phyloP scores from a whole-genome alignment of 2,113 vertebrate genomes.

The Chaenogobius annularis region DNA sequence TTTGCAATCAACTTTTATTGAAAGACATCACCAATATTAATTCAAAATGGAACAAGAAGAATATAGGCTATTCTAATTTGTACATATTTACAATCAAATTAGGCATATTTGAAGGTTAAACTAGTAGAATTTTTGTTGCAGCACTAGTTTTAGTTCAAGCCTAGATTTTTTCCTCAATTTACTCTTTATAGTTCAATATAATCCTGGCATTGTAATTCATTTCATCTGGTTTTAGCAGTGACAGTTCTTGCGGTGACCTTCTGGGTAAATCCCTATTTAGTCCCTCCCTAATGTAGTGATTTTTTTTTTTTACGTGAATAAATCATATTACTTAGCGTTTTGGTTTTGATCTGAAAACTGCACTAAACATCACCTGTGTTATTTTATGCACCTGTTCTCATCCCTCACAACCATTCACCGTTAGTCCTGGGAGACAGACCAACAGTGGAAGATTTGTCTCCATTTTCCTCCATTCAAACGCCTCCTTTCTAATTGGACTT shows the following conservation, averaged over 20 bases:
- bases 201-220: background rate
- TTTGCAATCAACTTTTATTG: no score
- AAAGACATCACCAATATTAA: no score
- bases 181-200: background rate
- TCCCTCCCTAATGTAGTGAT: background rate
- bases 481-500: slow-evolving; percentile 70
- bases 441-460: slow-evolving; percentile 40
- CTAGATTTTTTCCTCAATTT: background rate
- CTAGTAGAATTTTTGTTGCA: no score
- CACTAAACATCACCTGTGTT: slow-evolving; percentile 19
- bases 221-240: background rate
- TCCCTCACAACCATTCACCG: slow-evolving; percentile 30
- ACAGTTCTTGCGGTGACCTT: background rate
- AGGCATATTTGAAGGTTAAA: no score
- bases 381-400: slow-evolving; percentile 43
- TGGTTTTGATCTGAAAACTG: background rate
- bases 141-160: no score
- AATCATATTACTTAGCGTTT: background rate
- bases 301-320: background rate
- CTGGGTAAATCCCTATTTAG: background rate
- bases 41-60: no score
- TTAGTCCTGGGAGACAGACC: slow-evolving; percentile 45
- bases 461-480: slow-evolving; percentile 49
- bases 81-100: no score
- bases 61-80: no score